Base-by-base conservation (phyloP, 1,140 invertebrate genomes). In the Dermatophagoides farinae region DNA sequence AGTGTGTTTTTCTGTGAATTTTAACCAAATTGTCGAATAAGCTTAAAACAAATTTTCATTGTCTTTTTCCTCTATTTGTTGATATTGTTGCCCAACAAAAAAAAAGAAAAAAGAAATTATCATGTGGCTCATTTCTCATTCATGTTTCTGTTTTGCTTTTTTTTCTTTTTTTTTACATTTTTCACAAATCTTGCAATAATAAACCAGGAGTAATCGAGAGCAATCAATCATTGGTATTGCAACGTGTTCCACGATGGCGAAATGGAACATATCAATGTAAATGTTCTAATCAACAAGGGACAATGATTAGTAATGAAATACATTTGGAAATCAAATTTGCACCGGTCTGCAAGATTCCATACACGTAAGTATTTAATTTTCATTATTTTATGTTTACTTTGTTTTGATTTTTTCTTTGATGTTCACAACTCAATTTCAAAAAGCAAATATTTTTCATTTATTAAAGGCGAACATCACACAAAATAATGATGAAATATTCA, bases 251-350 rank as follows among this genome's bases (percentile, higher is more conserved):
- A 38, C 65, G 67, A 37, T 60, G 61, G 20, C 67, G 67, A 43
- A 55, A 61, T 46, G 67, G 67, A 16, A 50, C 44, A 11, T 68
- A 68, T 51, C 61, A 64, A 41, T 68, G 67, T 44, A 46, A 64
- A 10, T 67, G 62, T 6, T 50, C 62, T 6, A 68, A 68, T 53
- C 61, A 39, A 10, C 65, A 67, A 38, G 67, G 67, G 46, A 39
- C 25, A 16, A 18, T 8, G 1, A 18, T 49, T 12, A 55, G 49
- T 37, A 63, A 63, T 50, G 9, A 25, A 37, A 49, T 63, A 18
- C 11, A 38, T 66, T 75, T 90, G 60, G 84, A 83, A 77, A 81
- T 90, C 66, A 85, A 43, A 54, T 61, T 49, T 58, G 59, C 63
- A 18, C 63, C 63, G n/a, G 63, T 61, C 25, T 64, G 63, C 23